Evolutionary conservation across 2,113 vertebrate genomes (phyloP), one percentile per base, ranked within the genome.

Genomic region (Tonatia bakeri): DNA sequence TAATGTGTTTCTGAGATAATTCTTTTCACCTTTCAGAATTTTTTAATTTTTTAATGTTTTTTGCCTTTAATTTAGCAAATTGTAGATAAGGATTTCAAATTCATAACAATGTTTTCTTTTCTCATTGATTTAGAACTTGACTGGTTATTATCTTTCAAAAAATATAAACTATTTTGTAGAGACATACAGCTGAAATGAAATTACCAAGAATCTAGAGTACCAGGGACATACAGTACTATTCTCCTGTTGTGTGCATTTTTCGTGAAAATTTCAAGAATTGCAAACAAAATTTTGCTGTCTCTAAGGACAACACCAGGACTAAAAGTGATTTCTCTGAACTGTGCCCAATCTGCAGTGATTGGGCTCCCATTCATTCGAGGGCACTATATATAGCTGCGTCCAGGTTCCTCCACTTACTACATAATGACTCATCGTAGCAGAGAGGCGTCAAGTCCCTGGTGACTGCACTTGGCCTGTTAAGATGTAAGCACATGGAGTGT

Each of bases 41-140:
- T 85, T 59, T 89, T 73, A 10, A 7, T 31, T 40, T 64, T 70
- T 54, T 40, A 24, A 50, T 45, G 31, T 59, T 33, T 69, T 52
- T 67, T 69, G 28, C 33, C 20, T 85, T 96, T 97, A 93, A 73
- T 4, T 33, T 85, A 85, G n/a, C n/a, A 75, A 80, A 95, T 36
- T 24, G 28, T 36, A 79, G 69, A 50, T 47, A 17, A 83, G 31
- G 5, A 47, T 93, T 96, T 89, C 19, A 87, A 87, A 79, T 73
- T 7, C 36, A 85, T 7, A 45, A 77, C 54, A 64, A 54, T 67
- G 31, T 7, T 36, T 36, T 38, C 16, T 7, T 36, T 36, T 38
- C 16, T 28, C 12, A 83, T 50, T 69, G 45, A 59, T 79, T 86
- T 96, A 83, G 24, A 91, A 70, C 10, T 56, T 79, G 40, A 54